Evolutionary conservation across 2,113 vertebrate genomes (phyloP).

Genomic region (Bubo bubo): DNA sequence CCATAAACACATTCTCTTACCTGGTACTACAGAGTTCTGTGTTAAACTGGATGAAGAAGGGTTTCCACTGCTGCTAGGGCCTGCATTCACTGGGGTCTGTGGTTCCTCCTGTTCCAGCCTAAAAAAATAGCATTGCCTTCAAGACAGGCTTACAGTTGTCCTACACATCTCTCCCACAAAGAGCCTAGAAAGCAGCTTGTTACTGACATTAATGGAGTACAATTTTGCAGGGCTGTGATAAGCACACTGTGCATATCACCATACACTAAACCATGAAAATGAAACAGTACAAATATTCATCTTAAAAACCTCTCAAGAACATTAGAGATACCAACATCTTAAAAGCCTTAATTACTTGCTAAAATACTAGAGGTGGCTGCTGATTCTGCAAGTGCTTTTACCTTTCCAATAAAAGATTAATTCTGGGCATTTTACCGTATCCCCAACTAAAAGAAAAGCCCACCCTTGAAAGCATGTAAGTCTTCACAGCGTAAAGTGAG

Average conservation of each 20-base stretch:
- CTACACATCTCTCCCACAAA: background rate
- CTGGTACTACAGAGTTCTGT: slow-evolving; percentile 75
- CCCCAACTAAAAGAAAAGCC: background rate
- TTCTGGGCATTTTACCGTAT: background rate
- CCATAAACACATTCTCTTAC: slow-evolving; percentile 56
- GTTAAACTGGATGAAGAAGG: slow-evolving; percentile 52
- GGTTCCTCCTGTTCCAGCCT: background rate
- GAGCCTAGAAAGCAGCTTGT: background rate
- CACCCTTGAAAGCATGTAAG: background rate
- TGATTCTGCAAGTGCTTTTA: background rate
- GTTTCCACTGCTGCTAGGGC: slow-evolving; percentile 2
- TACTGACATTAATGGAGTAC: background rate
- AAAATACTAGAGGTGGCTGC: background rate
- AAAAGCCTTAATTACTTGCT: background rate
- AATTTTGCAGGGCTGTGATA: background rate
- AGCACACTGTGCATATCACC: background rate
- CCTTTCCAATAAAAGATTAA: background rate
- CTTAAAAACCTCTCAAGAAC: background rate
- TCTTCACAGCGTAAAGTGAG: background rate
- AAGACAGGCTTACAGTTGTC: background rate
- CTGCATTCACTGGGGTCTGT: background rate
- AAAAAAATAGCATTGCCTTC: background rate
- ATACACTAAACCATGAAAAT: background rate
- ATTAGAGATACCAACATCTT: background rate
- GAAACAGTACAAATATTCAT: background rate